Evolutionary conservation across 2,888 invertebrate species (phyloP), one percentile per base, ranked within the genome.

Genomic region (Drosophila mulleri): DNA sequence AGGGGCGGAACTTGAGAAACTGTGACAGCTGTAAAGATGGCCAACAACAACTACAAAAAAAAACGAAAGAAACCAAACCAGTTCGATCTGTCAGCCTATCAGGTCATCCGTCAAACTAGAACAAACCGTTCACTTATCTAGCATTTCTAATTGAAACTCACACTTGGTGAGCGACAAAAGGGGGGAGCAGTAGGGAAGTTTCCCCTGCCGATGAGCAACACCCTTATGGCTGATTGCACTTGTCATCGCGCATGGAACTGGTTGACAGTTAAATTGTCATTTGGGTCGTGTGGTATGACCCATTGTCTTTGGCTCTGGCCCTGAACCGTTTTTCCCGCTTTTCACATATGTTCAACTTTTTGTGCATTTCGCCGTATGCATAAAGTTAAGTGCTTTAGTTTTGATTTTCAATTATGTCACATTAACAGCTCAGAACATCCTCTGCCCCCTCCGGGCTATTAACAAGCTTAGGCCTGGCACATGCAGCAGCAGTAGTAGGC

Each of bases 361-460:
- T 87, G 86, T 87, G 77, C 86, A 87, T 61, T 86, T 88, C 60
- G 66, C 64, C 62, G 74, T 74, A 75, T 75, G 72, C 75, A 83
- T 80, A 74, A 77, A 86, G 90, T 89, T 86, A 90, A 89, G 90
- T 90, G 90, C 90, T 89, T 90, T 81, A 84, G 88, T 90, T 90
- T 90, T 90, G 89, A 82, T 90, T 90, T 89, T 90, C 91, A 90
- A 89, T 90, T 89, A 89, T 89, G 88, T 89, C 88, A 89, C 90
- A 89, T 88, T 90, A 90, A 65, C 87, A 75, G 48, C 61, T 44
- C 42, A 53, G 53, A 41, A 11, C 35, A 37, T 23, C 9, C 53
- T 26, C 16, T 42, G 37, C 53, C 61, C 47, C 54, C 61, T 45
- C 54, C 54, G 56, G 56, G 75, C 82, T 75, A 67, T 87, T 85